Base-by-base conservation (phyloP, 2,888 invertebrate species). In the Charanyca ferruginea region DNA sequence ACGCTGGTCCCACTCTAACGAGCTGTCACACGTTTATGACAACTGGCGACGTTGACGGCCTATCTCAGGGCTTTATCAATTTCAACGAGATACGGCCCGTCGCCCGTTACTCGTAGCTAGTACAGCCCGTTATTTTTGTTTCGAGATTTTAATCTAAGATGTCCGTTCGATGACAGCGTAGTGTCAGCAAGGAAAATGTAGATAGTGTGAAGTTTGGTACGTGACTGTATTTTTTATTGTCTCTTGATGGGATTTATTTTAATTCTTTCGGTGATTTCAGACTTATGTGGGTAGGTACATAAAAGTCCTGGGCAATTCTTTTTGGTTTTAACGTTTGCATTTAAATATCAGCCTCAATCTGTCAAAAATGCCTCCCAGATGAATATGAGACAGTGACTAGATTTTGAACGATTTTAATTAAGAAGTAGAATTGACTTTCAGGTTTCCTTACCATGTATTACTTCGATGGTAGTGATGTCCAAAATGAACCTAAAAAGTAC, bases 21-120 rank as follows among this genome's bases (percentile, higher is more conserved):
- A 89, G 85, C 85, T 89, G 89, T 89, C 90, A 88, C 78, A 71
- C 72, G 64, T 72, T 77, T 73, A 72, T 85, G 87, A 81, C 87
- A 83, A 81, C 67, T 64, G 66, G 67, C 72, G 82, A 84, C 83
- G 81, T 81, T 83, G 85, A 87, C 83, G 80, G 71, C 74, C 66
- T 82, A 74, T 82, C 78, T 83, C 73, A 66, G 74, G 77, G 79
- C 81, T 85, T 86, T 84, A 88, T 88, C 86, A 87, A 73, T 83
- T 83, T 82, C 78, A 80, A 70, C 76, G 78, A 77, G 79, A 83
- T 79, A 73, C 73, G 62, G 49, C 45, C 66, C 67, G 75, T 75
- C 75, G 49, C 49, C 69, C 48, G 49, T 67, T 62, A 60, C 49
- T 77, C 53, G 23, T 61, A 45, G 49, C 49, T 70, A 45, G 52